phyloP scores from a whole-genome alignment of 2,888 invertebrate genomes.

The Liopterus haemorrhoidalis region DNA sequence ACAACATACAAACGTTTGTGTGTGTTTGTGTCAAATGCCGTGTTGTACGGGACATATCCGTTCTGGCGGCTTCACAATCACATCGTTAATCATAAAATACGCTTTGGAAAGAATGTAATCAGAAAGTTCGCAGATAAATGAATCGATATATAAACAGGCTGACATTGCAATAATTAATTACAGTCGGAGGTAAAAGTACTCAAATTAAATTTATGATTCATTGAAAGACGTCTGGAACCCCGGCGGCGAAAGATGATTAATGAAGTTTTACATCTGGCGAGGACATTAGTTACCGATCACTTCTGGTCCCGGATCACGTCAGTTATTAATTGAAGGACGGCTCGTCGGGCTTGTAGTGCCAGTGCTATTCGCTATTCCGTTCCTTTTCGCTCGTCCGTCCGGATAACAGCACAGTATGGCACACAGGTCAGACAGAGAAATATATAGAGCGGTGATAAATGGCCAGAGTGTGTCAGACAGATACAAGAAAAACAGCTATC shows the following conservation, averaged over 20 bases:
- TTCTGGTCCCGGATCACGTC: constrained; percentile 13
- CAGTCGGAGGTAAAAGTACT: constrained; percentile 19
- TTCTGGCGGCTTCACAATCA: too few species aligned
- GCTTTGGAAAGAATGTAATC: constrained; percentile 22
- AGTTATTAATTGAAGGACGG: constrained; percentile 19
- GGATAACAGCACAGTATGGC: too few species aligned
- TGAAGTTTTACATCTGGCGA: constrained; percentile 19
- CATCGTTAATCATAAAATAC: constrained; percentile 17
- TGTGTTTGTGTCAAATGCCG: too few species aligned
- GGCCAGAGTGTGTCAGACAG: constrained; percentile 42
- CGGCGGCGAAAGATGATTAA: constrained; percentile 16
- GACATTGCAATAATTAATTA: constrained; percentile 23
- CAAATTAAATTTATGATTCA: constrained; percentile 19
- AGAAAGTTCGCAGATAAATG: constrained; percentile 21
- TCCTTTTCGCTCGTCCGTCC: too few species aligned
- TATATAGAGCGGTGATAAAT: constrained; percentile 41
- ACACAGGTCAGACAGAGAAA: too few species aligned
- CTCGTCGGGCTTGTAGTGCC: too few species aligned
- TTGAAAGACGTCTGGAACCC: constrained; percentile 16
- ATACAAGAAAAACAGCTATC: constrained; percentile 34
- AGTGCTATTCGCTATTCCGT: too few species aligned
- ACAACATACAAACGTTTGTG: too few species aligned
- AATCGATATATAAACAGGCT: constrained; percentile 22
- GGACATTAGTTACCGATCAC: constrained; percentile 22
- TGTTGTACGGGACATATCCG: too few species aligned